Conservation (phyloP, 1,140 invertebrate genomes). For the Himalopsyche phryganea region DNA sequence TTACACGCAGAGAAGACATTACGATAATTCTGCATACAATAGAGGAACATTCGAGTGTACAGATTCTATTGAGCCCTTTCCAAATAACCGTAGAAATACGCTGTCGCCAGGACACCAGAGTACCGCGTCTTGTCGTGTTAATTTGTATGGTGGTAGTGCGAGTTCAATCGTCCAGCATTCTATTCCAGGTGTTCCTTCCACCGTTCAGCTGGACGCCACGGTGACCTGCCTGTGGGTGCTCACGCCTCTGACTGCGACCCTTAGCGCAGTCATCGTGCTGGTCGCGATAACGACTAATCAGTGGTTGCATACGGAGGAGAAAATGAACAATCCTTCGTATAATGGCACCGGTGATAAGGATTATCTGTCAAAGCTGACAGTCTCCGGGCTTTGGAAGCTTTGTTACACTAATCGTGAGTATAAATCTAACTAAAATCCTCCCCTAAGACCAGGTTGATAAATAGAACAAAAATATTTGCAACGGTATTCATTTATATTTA, state of each 20-base stretch:
- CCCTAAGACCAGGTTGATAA: no score
- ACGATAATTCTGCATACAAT: conserved; percentile 1
- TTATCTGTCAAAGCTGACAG: conserved; percentile 63
- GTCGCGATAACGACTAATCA: conserved; percentile 65
- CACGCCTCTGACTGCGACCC: conserved; percentile 61
- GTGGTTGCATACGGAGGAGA: conserved; percentile 69
- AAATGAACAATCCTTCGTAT: conserved; percentile 62
- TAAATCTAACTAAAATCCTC: no score
- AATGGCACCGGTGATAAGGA: conserved; percentile 63
- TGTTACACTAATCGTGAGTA: conserved; percentile 70
- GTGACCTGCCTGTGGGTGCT: conserved; percentile 61
- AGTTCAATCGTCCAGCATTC: conserved; percentile 27
- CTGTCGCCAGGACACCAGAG: conserved; percentile 17
- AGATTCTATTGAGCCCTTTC: conserved; percentile 25
- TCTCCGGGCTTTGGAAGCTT: conserved; percentile 67
- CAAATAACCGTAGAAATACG: conserved; percentile 12
- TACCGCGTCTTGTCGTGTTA: conserved; percentile 9
- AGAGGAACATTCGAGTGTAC: conserved; percentile 13
- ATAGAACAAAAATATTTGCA: no score
- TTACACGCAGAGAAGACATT: conserved; percentile 21
- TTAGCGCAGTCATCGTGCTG: conserved; percentile 60
- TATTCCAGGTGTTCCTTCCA: conserved; percentile 41
- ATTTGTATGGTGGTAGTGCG: conserved; percentile 17
- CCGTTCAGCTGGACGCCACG: conserved; percentile 53
- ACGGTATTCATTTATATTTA: no score